Evolutionary conservation across 2,888 invertebrate genomes (phyloP).

Genomic region (Lithodes maja): DNA sequence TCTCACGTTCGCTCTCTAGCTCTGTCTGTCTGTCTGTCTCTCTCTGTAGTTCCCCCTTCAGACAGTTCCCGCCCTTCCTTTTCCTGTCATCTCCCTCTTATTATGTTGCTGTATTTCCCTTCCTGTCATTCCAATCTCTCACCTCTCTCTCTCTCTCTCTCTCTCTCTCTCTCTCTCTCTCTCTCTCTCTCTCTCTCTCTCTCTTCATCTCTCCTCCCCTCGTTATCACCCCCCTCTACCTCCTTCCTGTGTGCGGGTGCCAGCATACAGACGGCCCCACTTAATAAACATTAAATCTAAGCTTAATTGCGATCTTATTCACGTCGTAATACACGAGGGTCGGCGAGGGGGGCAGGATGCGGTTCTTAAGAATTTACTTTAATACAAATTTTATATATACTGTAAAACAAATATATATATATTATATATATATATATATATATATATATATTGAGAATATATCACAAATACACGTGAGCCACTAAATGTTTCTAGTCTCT

Average conservation of each 20-base stretch:
- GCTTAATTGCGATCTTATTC: neutral
- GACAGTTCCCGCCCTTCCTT: conserved; percentile 6
- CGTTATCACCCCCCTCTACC: neutral
- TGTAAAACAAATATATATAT: neutral
- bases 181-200: neutral
- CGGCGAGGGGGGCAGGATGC: too few species aligned
- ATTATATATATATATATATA: neutral
- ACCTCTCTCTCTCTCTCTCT: neutral
- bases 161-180: too few species aligned
- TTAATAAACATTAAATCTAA: conserved; percentile 19
- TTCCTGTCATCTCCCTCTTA: neutral
- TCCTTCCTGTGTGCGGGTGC: neutral
- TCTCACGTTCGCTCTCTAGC: neutral
- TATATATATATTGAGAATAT: neutral
- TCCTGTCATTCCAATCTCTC: neutral
- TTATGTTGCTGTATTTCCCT: neutral
- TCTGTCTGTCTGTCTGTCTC: neutral
- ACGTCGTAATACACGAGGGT: too few species aligned
- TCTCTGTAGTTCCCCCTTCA: neutral
- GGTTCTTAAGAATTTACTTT: neutral
- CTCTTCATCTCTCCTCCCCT: neutral
- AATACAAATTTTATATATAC: neutral
- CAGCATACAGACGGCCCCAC: neutral
- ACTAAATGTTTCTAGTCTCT: too few species aligned
- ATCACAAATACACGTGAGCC: too few species aligned